A percentile compares a stretch with the other conserved stretches of the same genome.
phyloP scores from a whole-genome alignment of 2,888 invertebrate species.

The Athripsodes cinereus region DNA sequence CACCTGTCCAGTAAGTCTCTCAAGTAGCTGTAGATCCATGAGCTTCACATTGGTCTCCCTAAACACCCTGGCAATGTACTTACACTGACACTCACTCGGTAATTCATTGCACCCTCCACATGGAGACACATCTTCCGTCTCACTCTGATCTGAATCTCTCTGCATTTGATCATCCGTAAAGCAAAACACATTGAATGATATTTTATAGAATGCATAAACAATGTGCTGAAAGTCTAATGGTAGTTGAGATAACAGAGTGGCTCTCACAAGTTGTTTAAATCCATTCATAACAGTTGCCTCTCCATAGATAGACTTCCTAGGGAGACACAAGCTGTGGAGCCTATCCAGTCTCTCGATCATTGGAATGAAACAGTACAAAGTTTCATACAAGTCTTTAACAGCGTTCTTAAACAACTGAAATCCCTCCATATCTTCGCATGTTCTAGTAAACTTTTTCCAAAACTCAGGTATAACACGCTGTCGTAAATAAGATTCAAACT shows the following conservation, averaged over 20 bases:
- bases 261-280: slow-evolving; percentile 59
- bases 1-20: slow-evolving; percentile 78
- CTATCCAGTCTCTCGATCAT: slow-evolving; percentile 51
- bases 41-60: slow-evolving; percentile 72
- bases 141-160: slow-evolving; percentile 42
- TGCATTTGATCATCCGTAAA: slow-evolving; percentile 33
- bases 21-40: slow-evolving; percentile 71
- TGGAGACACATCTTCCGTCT: slow-evolving; percentile 51
- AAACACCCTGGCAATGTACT: slow-evolving; percentile 63
- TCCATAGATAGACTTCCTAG: slow-evolving; percentile 47
- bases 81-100: slow-evolving; percentile 50
- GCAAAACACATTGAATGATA: slow-evolving; percentile 66
- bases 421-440: slow-evolving; percentile 50
- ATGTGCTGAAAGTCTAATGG: slow-evolving; percentile 64
- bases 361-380: slow-evolving; percentile 49
- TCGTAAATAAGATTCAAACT: slow-evolving; percentile 55
- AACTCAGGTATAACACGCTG: slow-evolving; percentile 57
- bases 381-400: slow-evolving; percentile 57
- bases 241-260: slow-evolving; percentile 63
- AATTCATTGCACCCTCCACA: slow-evolving; percentile 69
- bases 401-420: slow-evolving; percentile 61
- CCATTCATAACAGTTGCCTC: slow-evolving; percentile 49
- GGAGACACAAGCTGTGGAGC: slow-evolving; percentile 43
- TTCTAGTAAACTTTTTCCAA: slow-evolving; percentile 57
- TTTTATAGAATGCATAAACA: slow-evolving; percentile 69